These are phyloP conservation scores for Sturmia bella DNA, from an alignment of 2,888 invertebrate species.

Conservation along the genomic window DNA sequence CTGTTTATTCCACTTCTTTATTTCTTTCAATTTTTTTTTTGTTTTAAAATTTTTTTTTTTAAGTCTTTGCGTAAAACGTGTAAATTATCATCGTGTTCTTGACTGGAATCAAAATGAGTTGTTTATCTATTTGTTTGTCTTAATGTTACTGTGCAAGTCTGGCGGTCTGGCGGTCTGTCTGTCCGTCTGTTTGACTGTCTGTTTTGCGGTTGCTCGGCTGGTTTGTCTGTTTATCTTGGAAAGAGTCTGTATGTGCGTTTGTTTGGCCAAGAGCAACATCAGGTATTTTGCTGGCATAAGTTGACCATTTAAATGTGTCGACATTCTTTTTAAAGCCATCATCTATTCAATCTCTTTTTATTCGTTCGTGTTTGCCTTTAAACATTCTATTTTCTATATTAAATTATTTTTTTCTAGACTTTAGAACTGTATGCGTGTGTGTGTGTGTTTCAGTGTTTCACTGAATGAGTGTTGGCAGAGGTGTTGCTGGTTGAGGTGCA, in stretches of 20 bases:
- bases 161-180: background rate
- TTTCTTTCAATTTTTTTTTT: constrained; percentile 27
- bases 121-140: constrained; percentile 61
- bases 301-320: constrained; percentile 59
- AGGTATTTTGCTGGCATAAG: constrained; percentile 50
- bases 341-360: constrained; percentile 28
- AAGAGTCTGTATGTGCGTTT: background rate
- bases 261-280: constrained; percentile 23
- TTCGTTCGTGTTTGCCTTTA: background rate
- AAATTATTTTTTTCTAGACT: no score
- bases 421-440: no score
- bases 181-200: background rate
- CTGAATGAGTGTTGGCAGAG: background rate
- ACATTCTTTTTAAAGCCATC: constrained; percentile 55
- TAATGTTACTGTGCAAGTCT: background rate
- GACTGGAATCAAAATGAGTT: constrained; percentile 75
- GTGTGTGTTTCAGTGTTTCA: background rate
- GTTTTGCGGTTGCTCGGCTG: background rate
- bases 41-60: constrained; percentile 31
- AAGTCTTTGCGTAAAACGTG: constrained; percentile 73
- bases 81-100: constrained; percentile 76
- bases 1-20: constrained; percentile 54
- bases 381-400: no score
- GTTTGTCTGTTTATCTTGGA: background rate
- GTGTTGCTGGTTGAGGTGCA: constrained; percentile 21